phyloP scores from a whole-genome alignment of 2,113 vertebrate species.

The Platichthys flesus region DNA sequence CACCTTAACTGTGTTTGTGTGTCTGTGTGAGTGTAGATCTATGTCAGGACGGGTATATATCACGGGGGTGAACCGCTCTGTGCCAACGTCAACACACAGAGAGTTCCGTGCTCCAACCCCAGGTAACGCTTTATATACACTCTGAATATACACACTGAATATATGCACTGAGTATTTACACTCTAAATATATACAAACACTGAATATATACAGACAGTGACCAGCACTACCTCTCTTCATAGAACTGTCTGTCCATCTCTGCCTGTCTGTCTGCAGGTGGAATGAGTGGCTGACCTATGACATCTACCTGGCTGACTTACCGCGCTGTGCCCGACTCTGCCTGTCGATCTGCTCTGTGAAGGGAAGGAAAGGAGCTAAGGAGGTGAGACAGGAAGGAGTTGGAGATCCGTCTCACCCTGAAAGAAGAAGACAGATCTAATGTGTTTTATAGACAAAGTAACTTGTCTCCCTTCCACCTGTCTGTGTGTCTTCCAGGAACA shows the following conservation, averaged over 20 bases:
- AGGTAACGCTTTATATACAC: conserved; percentile 78
- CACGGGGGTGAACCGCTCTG: conserved; percentile 96
- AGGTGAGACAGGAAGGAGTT: conserved; percentile 46
- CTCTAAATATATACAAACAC: not conserved
- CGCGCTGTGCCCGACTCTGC: conserved; percentile 70
- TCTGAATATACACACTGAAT: too few species aligned
- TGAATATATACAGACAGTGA: too few species aligned
- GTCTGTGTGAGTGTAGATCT: conserved; percentile 84
- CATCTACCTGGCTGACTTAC: conserved; percentile 65
- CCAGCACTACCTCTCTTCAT: not conserved
- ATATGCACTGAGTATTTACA: too few species aligned
- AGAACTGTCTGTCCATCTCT: not conserved
- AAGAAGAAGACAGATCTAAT: too few species aligned
- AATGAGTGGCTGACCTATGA: conserved; percentile 73
- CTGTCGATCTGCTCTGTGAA: conserved; percentile 73
- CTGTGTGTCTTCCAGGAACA: conserved; percentile 85
- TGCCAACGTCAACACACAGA: conserved; percentile 96
- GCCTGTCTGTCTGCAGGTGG: conserved; percentile 47
- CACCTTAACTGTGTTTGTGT: not conserved
- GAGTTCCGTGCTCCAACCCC: conserved; percentile 96
- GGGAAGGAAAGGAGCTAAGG: conserved; percentile 74
- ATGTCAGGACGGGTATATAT: conserved; percentile 95
- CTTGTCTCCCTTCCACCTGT: not conserved
- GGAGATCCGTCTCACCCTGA: not conserved
- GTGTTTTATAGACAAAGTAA: too few species aligned